Evolutionary conservation across 1,140 invertebrate genomes (phyloP).

Genomic region (Euglossa dilemma): DNA sequence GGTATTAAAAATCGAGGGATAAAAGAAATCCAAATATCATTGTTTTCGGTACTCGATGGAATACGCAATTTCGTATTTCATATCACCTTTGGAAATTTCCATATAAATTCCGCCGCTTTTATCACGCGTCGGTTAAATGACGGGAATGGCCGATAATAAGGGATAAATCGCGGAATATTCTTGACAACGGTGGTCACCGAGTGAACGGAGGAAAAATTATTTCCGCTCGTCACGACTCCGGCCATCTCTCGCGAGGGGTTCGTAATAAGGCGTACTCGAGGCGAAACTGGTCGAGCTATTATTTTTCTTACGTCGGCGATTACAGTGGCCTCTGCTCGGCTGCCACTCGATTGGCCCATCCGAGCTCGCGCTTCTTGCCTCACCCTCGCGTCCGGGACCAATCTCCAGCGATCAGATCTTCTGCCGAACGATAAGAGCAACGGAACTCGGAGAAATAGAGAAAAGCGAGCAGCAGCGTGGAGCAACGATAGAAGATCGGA

Average conservation of each 20-base stretch:
- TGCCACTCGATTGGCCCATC: constrained; percentile 38
- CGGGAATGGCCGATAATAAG: constrained; percentile 19
- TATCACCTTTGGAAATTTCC: too few species aligned
- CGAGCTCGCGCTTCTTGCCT: constrained; percentile 19
- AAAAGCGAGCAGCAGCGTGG: too few species aligned
- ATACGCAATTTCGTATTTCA: too few species aligned
- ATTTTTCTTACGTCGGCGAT: constrained; percentile 55
- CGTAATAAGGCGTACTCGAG: constrained; percentile 32
- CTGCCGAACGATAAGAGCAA: constrained; percentile 27
- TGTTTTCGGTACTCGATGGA: too few species aligned
- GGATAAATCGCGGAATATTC: constrained; percentile 14
- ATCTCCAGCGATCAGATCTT: constrained; percentile 58
- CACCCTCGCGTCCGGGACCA: constrained; percentile 31
- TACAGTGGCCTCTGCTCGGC: constrained; percentile 45
- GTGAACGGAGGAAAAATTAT: constrained; percentile 6
- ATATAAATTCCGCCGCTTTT: too few species aligned
- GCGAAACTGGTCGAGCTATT: constrained; percentile 57
- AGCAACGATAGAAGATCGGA: neutral
- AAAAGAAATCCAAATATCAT: too few species aligned
- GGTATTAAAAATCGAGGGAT: too few species aligned
- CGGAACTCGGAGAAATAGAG: neutral
- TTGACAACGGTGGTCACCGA: constrained; percentile 9
- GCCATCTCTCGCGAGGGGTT: constrained; percentile 46
- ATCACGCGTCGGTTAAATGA: neutral
- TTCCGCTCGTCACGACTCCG: constrained; percentile 39